phyloP scores from a whole-genome alignment of 2,797 vertebrate genomes.

The Hozukius guyotensis region DNA sequence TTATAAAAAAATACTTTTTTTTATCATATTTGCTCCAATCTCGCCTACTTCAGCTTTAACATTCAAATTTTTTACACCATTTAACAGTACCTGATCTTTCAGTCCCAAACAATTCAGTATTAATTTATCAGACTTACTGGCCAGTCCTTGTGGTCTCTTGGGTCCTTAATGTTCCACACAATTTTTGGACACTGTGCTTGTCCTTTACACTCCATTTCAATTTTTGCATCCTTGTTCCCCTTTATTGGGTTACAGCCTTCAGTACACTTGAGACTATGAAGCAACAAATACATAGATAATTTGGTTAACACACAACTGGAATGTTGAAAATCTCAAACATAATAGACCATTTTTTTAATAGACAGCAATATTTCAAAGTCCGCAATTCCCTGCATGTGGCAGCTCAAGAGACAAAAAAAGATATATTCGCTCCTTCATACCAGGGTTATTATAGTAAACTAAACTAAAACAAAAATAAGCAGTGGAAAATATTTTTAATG shows the following conservation, averaged over 20 bases:
- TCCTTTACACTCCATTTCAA: slow-evolving; percentile 51
- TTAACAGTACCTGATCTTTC: neutral
- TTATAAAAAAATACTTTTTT: too few relatives aligned
- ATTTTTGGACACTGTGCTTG: slow-evolving; percentile 37
- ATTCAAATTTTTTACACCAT: neutral
- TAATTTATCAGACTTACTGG: slow-evolving; percentile 48
- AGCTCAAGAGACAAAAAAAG: too few relatives aligned
- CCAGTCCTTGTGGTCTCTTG: rapidly evolving
- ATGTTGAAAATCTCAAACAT: neutral
- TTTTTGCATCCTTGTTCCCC: neutral
- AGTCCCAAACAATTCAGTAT: neutral
- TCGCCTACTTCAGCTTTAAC: too few relatives aligned
- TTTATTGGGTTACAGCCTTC: slow-evolving; percentile 52
- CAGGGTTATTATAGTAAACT: too few relatives aligned
- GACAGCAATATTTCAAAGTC: too few relatives aligned
- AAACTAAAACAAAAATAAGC: too few relatives aligned
- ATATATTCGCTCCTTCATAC: too few relatives aligned
- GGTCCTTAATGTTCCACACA: slow-evolving; percentile 70
- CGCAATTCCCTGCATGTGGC: too few relatives aligned
- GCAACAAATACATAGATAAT: neutral
- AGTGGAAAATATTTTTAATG: too few relatives aligned
- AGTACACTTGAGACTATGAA: slow-evolving; percentile 50
- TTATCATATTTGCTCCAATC: too few relatives aligned
- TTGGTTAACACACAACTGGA: neutral
- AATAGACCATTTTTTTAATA: neutral